Evolutionary conservation across 2,888 invertebrate species (phyloP), one percentile per base, ranked within the genome.

Genomic region (Himalopsyche tibetana): DNA sequence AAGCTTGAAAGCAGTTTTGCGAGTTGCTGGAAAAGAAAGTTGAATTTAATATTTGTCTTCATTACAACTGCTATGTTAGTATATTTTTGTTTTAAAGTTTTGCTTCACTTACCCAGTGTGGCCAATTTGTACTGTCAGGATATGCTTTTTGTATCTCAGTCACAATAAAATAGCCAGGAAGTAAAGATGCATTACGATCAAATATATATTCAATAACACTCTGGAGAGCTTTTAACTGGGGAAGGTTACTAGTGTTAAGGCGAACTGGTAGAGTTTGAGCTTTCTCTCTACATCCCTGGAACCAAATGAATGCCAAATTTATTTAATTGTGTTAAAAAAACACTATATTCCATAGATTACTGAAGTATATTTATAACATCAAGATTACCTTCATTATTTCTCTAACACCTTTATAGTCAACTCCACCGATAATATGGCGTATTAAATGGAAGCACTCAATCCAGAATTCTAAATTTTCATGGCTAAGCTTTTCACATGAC

Each of bases 151-250:
- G 97, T 89, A 99, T 96, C 93, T 99, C 99, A 91, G 98, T 98
- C 0, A 98, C 97, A 89, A 99, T 96, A 90, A 99, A 97, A 92
- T 99, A 99, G 8, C 98, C 98, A 0, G 99, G 99, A 86, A 99
- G 92, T 56, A 99, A 93, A 90, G 98, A 98, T 38, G 97, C 96
- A 91, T 98, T 97, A 56, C 99, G 94, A 91, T 99, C 97, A 93
- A 99, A 97, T 90, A 99, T 98, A 90, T 97, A 96, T 89, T 96
- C 95, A 88, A 98, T 95, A 0, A 98, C 96, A 90, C 95, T 95
- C 89, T 97, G 95, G 51, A 98, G 93, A 9, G 96, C 96, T 90
- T 96, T 95, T 87, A 98, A 92, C 91, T 98, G 97, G 0, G 97
- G 96, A 90, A 97, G 94, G 84, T 96, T 95, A 85, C 96, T 96